Evolutionary conservation across 2,113 vertebrate species (phyloP).

Genomic region (Chamaea fasciata): DNA sequence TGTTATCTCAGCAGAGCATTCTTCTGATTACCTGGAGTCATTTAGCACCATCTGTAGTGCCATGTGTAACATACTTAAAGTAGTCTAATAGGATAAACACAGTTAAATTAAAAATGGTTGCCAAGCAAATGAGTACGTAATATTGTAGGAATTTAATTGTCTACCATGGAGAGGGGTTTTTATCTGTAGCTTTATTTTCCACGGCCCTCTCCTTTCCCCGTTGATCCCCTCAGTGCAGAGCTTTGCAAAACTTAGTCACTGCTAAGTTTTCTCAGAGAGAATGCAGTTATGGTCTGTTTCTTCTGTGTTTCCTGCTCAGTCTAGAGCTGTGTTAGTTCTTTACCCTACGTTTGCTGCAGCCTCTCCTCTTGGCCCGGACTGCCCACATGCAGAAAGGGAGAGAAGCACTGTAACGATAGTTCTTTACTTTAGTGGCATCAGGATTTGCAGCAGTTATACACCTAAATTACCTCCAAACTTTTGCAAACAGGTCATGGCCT

Average conservation of each 20-base stretch:
- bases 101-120: neutral
- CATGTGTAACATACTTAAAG: slow-evolving; percentile 1
- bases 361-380: neutral
- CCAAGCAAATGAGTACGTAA: neutral
- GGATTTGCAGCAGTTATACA: neutral
- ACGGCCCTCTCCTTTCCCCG: neutral
- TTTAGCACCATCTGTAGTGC: slow-evolving; percentile 34
- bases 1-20: neutral
- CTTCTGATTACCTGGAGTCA: slow-evolving; percentile 16
- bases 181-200: neutral
- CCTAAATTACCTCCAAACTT: neutral
- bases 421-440: neutral
- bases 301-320: neutral
- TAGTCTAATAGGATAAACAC: neutral
- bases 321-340: neutral
- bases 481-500: neutral
- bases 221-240: neutral
- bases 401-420: neutral
- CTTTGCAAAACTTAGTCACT: too few species aligned
- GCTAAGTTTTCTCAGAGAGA: neutral
- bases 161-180: neutral
- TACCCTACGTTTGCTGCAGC: neutral
- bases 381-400: neutral
- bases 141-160: neutral
- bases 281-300: neutral